These are phyloP conservation scores for Cosmia trapezina DNA, from an alignment of 2,888 invertebrate species.

Conservation along the genomic window DNA sequence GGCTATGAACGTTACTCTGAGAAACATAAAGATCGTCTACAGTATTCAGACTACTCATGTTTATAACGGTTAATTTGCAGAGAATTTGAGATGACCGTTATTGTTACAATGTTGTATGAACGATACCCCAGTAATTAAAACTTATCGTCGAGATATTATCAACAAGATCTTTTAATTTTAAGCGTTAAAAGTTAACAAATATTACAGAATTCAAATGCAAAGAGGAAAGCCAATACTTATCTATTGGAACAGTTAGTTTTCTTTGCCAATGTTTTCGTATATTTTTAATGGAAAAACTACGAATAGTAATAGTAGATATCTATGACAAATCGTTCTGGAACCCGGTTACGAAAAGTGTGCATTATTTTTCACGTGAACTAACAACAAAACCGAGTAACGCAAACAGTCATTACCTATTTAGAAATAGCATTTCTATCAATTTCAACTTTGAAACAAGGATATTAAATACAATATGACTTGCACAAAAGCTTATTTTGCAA, in stretches of 20 bases:
- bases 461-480: conserved; percentile 34
- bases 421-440: background rate
- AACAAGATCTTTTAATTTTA: background rate
- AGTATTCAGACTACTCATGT: conserved; percentile 43
- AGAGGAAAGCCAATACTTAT: background rate
- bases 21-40: conserved; percentile 45
- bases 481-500: conserved; percentile 27
- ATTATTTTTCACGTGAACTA: conserved; percentile 21
- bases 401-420: conserved; percentile 24
- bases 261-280: background rate
- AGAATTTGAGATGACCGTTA: conserved; percentile 28
- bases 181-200: background rate
- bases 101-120: background rate
- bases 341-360: conserved; percentile 11
- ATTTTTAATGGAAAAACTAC: background rate
- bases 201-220: no score
- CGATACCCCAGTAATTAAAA: background rate
- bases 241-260: background rate
- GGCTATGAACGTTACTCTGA: conserved; percentile 60
- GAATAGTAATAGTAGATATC: background rate
- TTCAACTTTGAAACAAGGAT: conserved; percentile 19
- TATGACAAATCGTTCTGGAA: conserved; percentile 12
- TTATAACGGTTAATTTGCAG: conserved; percentile 1
- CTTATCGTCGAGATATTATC: no score
- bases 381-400: conserved; percentile 22